Evolutionary conservation across 35 echinoderm and acorn worm genomes (phyloP).

Genomic region (Apostichopus parvimensis): DNA sequence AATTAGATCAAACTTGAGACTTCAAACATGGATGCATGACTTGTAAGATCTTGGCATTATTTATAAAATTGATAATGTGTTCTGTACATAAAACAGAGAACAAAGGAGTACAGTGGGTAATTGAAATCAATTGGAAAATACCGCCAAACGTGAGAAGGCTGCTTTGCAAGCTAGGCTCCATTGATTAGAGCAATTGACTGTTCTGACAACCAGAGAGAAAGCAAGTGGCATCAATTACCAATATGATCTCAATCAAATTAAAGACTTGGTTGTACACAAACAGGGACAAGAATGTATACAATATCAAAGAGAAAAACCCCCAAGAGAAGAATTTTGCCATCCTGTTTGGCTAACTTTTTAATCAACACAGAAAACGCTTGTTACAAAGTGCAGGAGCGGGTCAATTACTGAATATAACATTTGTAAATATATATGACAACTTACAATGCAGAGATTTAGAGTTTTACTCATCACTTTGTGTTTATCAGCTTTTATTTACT

Average conservation of each 20-base stretch:
- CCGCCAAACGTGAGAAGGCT: slow-evolving; percentile 43
- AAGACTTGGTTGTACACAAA: slow-evolving; percentile 22
- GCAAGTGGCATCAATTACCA: slow-evolving; percentile 46
- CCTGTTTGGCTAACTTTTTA: background rate
- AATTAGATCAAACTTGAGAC: slow-evolving; percentile 44
- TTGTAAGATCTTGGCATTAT: slow-evolving; percentile 36
- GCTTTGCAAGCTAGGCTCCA: slow-evolving; percentile 31
- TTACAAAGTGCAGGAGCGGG: background rate
- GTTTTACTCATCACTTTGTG: background rate
- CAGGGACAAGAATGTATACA: background rate
- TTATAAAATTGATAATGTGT: slow-evolving; percentile 45
- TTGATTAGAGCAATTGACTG: slow-evolving; percentile 43
- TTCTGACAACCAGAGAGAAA: slow-evolving; percentile 22
- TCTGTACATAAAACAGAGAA: slow-evolving; percentile 44
- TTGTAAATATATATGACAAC: background rate
- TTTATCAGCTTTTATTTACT: background rate
- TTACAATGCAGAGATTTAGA: background rate
- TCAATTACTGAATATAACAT: background rate
- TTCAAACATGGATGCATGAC: slow-evolving; percentile 47
- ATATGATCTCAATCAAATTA: slow-evolving; percentile 38
- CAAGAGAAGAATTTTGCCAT: background rate
- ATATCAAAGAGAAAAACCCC: background rate
- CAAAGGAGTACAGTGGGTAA: slow-evolving; percentile 21
- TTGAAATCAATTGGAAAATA: slow-evolving; percentile 44
- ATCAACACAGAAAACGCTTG: background rate